Base-by-base conservation (phyloP, 2,797 vertebrate genomes). In the Enteromius mattozi region DNA sequence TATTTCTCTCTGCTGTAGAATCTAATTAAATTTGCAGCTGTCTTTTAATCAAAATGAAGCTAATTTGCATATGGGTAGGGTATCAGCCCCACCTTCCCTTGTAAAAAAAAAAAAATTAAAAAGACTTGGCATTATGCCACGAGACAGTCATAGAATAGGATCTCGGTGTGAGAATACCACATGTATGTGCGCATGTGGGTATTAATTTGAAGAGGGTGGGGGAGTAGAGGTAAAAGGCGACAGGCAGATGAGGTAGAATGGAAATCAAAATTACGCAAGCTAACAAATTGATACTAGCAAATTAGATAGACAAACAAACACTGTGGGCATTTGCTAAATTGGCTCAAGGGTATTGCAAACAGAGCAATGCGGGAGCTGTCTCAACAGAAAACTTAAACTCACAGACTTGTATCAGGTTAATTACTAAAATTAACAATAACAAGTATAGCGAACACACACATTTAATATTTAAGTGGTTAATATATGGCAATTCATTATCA, bases 11-110 rank as follows among this genome's bases (percentile, higher is more conserved):
- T 86, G 59, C 77, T 30, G 79, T 81, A 87, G 90, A 92, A 89
- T 92, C 92, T 91, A 94, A 93, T 93, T 89, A 93, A 92, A 92
- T 91, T 90, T 86, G 90, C 90, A 91, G 91, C 91, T 88, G 88
- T 89, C 87, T 93, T 93, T 94, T 94, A 95, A 93, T 94, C 81
- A 92, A 93, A 92, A 92, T 91, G 89, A 92, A 87, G 78, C 86
- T 75, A 77, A 93, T 95, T 92, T 92, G 90, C 93, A 94, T 92
- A 88, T 27, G 54, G 86, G 88, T 1, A 86, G 88, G 69, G 10
- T 87, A 76, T 72, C 1, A 42, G 65, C 88, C 81, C 89, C 83
- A 56, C 85, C 79, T 61, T 81, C 82, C 33, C 27, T 59, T 86
- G 84, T 69, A 89, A 69, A 89, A 66, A 33, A 35, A n/a, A 42